phyloP scores from a whole-genome alignment of 2,113 vertebrate genomes.

The Larimichthys polyactis region DNA sequence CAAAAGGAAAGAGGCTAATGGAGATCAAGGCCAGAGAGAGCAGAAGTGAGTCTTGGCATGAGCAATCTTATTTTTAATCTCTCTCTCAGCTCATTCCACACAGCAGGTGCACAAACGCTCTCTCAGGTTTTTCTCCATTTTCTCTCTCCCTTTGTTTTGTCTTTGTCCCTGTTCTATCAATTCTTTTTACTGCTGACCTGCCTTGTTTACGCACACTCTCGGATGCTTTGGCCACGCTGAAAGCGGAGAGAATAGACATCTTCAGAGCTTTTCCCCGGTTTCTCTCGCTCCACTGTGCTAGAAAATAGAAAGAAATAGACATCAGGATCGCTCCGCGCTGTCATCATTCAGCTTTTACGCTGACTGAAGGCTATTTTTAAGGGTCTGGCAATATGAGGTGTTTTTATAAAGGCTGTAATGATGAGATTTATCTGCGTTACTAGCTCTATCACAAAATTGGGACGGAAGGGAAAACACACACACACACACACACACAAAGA shows the following conservation, averaged over 20 bases:
- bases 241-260: conserved; percentile 21
- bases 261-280: conserved; percentile 3
- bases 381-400: conserved; percentile 37
- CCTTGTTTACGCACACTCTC: conserved; percentile 13
- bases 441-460: conserved; percentile 27
- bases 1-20: background rate
- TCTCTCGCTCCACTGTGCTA: conserved; percentile 37
- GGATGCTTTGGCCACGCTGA: background rate
- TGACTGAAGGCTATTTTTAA: conserved; percentile 32
- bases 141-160: background rate
- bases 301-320: conserved; percentile 50
- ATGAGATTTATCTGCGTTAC: conserved; percentile 38
- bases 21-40: conserved; percentile 19
- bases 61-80: conserved; percentile 37
- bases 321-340: conserved; percentile 6
- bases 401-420: conserved; percentile 32
- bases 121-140: background rate
- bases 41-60: conserved; percentile 18
- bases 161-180: conserved; percentile 26
- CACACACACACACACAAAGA: background rate
- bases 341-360: conserved; percentile 18
- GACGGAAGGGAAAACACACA: conserved; percentile 9
- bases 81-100: conserved; percentile 15
- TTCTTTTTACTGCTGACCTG: conserved; percentile 39
- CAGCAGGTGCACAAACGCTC: conserved; percentile 48